Conservation (phyloP, 2,888 invertebrate genomes). For the Xestia rhomboidea region DNA sequence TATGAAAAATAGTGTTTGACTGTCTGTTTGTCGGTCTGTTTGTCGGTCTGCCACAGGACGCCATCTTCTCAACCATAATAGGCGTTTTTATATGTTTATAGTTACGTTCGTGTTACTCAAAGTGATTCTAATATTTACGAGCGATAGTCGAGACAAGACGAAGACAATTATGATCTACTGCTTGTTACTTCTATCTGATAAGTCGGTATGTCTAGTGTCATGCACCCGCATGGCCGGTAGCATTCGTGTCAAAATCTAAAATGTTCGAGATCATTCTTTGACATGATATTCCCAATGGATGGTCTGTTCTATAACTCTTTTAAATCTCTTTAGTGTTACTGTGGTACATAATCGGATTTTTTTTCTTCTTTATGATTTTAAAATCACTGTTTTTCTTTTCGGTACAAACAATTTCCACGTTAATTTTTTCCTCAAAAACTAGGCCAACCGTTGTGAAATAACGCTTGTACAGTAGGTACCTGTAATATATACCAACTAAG, state of each 20-base stretch:
- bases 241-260: background rate
- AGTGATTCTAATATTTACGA: background rate
- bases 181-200: background rate
- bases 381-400: background rate
- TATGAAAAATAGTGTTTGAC: too few relatives aligned
- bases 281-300: background rate
- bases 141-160: background rate
- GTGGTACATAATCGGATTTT: background rate
- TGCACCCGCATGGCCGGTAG: background rate
- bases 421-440: background rate
- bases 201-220: background rate
- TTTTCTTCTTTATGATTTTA: background rate
- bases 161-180: background rate
- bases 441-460: background rate
- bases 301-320: background rate
- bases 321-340: background rate
- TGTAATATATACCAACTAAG: background rate
- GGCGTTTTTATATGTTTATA: background rate
- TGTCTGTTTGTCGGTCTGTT: background rate
- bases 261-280: background rate
- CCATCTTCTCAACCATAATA: background rate
- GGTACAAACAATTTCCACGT: background rate
- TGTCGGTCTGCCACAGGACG: background rate
- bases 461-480: background rate
- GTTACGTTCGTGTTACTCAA: background rate